Evolutionary conservation across 2,113 vertebrate genomes (phyloP).

Genomic region (Turnix velox): DNA sequence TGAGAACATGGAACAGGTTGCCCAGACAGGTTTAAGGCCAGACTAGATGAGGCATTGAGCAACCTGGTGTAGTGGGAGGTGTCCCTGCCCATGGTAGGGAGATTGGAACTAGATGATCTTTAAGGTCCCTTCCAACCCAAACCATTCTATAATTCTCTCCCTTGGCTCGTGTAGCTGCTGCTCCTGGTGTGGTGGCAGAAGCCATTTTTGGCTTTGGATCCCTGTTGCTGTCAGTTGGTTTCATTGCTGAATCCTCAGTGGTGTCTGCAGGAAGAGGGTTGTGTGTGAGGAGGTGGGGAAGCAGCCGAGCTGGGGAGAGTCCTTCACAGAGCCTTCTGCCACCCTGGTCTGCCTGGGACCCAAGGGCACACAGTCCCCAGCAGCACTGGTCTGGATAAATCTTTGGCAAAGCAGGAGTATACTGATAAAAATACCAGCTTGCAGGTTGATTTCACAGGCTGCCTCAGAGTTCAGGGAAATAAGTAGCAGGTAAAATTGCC

Average conservation of each 20-base stretch:
- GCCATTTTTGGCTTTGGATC: background rate
- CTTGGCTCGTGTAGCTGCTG: background rate
- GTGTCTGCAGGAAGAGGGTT: background rate
- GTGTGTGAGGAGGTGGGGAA: background rate
- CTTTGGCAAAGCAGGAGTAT: background rate
- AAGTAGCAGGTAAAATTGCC: background rate
- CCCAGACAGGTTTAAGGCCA: too few species aligned
- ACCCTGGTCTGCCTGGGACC: background rate
- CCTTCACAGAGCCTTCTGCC: background rate
- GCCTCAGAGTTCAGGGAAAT: background rate
- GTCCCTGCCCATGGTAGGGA: too few species aligned
- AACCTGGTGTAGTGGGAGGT: too few species aligned
- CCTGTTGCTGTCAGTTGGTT: background rate
- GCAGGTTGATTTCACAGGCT: background rate
- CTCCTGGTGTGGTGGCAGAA: background rate
- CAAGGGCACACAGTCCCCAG: background rate
- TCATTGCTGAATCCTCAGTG: background rate
- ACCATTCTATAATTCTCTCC: too few species aligned
- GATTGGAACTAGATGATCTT: too few species aligned
- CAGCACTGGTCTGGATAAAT: background rate
- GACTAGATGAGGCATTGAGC: too few species aligned
- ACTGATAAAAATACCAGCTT: background rate
- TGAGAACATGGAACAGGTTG: too few species aligned
- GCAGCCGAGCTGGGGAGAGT: fast-evolving
- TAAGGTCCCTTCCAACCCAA: too few species aligned